Evolutionary conservation across 2,797 vertebrate species (phyloP).

Genomic region (Eulemur albifrons): DNA sequence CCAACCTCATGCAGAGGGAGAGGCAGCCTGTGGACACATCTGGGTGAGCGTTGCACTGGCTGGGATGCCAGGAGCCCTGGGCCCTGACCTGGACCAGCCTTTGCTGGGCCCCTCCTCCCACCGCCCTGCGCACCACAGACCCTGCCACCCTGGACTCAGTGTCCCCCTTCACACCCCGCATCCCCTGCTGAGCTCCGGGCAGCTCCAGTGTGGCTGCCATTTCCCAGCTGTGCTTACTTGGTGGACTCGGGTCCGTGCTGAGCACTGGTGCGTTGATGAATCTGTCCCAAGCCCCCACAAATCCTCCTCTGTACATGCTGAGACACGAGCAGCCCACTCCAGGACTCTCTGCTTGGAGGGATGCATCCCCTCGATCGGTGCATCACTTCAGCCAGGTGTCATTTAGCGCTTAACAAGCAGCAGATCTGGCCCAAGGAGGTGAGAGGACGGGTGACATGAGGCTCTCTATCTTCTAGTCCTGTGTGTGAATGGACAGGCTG

Average conservation of each 20-base stretch:
- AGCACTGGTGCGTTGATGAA: fast-evolving
- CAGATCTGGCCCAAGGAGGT: fast-evolving
- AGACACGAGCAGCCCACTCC: fast-evolving
- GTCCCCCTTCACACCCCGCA: fast-evolving
- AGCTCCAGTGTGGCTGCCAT: fast-evolving
- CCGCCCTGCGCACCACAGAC: fast-evolving
- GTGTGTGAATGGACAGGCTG: no score
- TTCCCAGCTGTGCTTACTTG: fast-evolving
- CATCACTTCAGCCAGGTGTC: fast-evolving
- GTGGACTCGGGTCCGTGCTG: fast-evolving
- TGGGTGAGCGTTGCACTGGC: fast-evolving
- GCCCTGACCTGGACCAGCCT: fast-evolving
- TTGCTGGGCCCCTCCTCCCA: fast-evolving
- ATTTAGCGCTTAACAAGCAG: fast-evolving
- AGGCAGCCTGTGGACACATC: fast-evolving
- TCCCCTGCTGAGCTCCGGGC: fast-evolving
- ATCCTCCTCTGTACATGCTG: fast-evolving
- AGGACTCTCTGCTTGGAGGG: neutral
- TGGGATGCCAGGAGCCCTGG: neutral
- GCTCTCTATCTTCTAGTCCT: fast-evolving
- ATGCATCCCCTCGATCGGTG: fast-evolving
- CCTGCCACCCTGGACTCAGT: fast-evolving
- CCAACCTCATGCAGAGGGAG: fast-evolving
- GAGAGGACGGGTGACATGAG: no score
- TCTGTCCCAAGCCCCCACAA: neutral